A percentile compares a stretch with the other conserved stretches of the same genome.
Evolutionary conservation across 2,888 invertebrate genomes (phyloP).

Genomic region (Stegophylla sp.): DNA sequence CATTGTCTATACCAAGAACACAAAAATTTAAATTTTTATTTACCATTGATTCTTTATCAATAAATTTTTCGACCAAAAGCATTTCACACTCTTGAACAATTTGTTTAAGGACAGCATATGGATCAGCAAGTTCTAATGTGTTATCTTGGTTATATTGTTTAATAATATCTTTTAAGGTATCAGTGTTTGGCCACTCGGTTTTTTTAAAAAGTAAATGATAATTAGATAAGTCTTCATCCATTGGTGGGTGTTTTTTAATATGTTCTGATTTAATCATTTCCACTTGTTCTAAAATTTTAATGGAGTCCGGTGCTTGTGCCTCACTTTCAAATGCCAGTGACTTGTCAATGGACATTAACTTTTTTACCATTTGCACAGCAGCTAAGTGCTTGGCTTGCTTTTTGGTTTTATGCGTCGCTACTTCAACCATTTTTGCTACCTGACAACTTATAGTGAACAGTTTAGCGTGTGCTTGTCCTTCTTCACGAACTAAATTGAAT

Average conservation of each 20-base stretch:
- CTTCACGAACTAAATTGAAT: slow-evolving; percentile 70
- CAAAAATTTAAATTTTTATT: not conserved
- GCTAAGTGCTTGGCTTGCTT: slow-evolving; percentile 73
- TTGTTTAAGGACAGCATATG: not conserved
- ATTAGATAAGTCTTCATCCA: slow-evolving; percentile 4
- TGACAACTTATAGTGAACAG: slow-evolving; percentile 71
- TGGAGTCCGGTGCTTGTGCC: not conserved
- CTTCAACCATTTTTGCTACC: slow-evolving; percentile 68
- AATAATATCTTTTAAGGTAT: not conserved
- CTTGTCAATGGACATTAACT: slow-evolving; percentile 58
- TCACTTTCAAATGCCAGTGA: slow-evolving; percentile 2
- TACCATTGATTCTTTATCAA: not conserved
- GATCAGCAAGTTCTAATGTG: not conserved
- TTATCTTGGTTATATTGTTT: not conserved
- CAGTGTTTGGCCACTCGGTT: not conserved
- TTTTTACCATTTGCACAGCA: slow-evolving; percentile 64
- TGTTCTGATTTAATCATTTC: not conserved
- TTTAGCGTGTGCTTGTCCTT: slow-evolving; percentile 74
- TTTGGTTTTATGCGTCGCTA: slow-evolving; percentile 71
- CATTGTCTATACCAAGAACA: not conserved
- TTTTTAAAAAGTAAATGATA: slow-evolving; percentile 43
- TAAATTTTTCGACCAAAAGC: not conserved
- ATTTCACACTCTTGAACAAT: slow-evolving; percentile 18
- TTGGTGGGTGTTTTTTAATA: not conserved
- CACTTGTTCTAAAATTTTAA: slow-evolving; percentile 29